Percentiles rank a stretch among this genome's conserved stretches.
phyloP scores from a whole-genome alignment of 2,113 vertebrate species.

The Sialia sialis region DNA sequence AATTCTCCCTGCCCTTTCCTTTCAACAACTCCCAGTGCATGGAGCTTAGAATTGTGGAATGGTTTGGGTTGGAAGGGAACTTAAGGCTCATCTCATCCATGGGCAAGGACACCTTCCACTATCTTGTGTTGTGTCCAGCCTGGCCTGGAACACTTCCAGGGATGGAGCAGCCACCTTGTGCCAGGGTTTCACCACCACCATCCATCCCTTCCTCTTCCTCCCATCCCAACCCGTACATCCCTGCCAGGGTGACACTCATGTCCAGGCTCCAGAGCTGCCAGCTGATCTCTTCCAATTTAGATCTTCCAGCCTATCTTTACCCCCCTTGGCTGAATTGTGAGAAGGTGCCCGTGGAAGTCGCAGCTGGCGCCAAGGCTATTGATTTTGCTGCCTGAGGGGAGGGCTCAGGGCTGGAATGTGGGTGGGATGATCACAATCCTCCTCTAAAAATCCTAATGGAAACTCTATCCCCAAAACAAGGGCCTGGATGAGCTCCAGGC shows the following conservation, averaged over 20 bases:
- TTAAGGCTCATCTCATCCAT: background rate
- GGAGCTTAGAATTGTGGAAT: background rate
- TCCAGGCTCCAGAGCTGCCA: background rate
- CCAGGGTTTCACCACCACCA: background rate
- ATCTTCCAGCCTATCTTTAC: background rate
- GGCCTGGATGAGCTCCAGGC: background rate
- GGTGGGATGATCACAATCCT: background rate
- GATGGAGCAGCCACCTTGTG: background rate
- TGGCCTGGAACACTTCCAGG: background rate
- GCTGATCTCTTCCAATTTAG: background rate
- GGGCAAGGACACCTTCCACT: background rate
- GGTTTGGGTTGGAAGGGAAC: background rate
- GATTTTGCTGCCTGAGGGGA: background rate
- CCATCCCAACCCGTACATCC: rapidly evolving
- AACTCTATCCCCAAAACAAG: background rate
- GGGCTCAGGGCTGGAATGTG: rapidly evolving
- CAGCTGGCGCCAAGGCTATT: rapidly evolving
- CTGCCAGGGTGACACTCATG: background rate
- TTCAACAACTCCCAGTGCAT: background rate
- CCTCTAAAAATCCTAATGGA: background rate
- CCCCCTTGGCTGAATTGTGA: background rate
- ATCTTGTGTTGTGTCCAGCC: background rate
- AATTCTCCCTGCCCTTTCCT: background rate
- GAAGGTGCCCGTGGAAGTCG: background rate
- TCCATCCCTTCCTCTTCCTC: background rate